Evolutionary conservation across 2,113 vertebrate genomes (phyloP), one percentile per base, ranked within the genome.

Genomic region (Platysternon megacephalum): DNA sequence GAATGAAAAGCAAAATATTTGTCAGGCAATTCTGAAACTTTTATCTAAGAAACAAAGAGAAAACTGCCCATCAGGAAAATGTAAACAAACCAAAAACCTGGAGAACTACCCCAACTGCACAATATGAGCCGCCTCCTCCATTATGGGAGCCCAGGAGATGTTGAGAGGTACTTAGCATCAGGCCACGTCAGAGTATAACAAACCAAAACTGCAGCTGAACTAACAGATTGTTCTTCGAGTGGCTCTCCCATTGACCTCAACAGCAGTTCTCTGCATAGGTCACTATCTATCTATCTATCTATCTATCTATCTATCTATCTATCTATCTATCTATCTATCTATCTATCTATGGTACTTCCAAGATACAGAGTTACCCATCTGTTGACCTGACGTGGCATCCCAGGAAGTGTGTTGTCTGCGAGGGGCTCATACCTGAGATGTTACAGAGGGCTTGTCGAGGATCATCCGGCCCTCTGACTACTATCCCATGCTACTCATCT

Each of bases 171-270:
- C 28, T 79, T 22, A 44, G 72, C 32, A 72, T 61, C 4, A 19
- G 16, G 26, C 7, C 58, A 21, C 26, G 9, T 72, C 32, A 87
- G 26, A 85, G 3, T 35, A 79, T 39, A 53, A 12, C n/a, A 74
- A 39, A 74, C 32, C n/a, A 79, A 0, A 5, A 61, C 11, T 90
- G 49, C 7, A 79, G 32, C 51, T 87, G 55, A 44, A 28, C 17
- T 81, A 28, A 13, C 0, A 0, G 14, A 49, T 32, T 79, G 11
- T 21, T 48, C 16, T 12, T 68, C 81, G 35, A 7, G 14, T 79
- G 87, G 44, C 68, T 24, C 61, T 87, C 21, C 29, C 48, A 55
- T 11, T 21, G n/a, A 72, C 32, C 39, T n/a, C 65, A 72, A 39
- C 35, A 72, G n/a, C 32, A 39, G 19, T 39, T 72, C 56, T 61